Conservation (phyloP, 2,888 invertebrate genomes). For the Atethmia centrago region DNA sequence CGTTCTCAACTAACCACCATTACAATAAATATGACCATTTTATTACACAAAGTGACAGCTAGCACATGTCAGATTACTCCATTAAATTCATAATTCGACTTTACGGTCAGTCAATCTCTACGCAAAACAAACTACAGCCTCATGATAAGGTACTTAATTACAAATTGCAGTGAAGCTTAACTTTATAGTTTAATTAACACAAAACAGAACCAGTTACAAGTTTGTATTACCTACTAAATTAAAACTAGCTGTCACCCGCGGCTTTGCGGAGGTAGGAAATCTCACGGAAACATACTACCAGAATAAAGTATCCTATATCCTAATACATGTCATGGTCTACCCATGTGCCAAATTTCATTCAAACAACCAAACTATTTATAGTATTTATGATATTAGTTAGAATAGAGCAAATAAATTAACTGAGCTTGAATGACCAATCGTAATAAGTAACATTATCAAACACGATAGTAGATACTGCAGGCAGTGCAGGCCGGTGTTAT, state of each 20-base stretch:
- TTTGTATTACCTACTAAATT: conserved; percentile 38
- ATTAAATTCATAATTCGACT: no score
- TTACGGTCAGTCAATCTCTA: not conserved
- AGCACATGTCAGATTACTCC: no score
- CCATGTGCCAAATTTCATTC: no score
- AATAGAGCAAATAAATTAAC: conserved; percentile 45
- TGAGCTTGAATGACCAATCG: conserved; percentile 45
- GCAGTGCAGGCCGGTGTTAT: conserved; percentile 41
- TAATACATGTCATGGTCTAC: no score
- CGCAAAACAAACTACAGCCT: not conserved
- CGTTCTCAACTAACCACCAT: no score
- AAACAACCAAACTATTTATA: no score
- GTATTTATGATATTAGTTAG: no score
- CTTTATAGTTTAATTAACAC: conserved; percentile 18
- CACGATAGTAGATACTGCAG: conserved; percentile 31
- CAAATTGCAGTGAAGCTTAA: not conserved
- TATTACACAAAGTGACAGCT: no score
- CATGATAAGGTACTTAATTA: not conserved
- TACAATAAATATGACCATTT: no score
- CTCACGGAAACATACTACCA: no score
- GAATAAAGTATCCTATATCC: no score
- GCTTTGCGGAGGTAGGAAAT: no score
- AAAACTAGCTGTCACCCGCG: not conserved
- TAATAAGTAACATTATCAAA: conserved; percentile 49
- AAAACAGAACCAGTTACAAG: conserved; percentile 18